Evolutionary conservation across 2,888 invertebrate species (phyloP).

Genomic region (Arrhopalites spinosus): DNA sequence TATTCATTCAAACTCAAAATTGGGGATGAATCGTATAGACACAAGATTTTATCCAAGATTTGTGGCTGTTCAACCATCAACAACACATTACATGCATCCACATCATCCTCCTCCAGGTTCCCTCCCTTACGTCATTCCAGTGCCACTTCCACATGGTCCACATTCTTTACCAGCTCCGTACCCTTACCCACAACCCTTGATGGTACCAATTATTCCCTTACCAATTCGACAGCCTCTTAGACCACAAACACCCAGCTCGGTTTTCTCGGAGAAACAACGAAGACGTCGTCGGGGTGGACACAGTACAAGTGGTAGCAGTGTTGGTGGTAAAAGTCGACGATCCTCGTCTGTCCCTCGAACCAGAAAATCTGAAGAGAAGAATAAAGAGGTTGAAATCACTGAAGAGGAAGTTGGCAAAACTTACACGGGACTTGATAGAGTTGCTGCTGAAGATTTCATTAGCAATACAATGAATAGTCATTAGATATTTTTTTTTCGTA

Average conservation of each 20-base stretch:
- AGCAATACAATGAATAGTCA: conserved; percentile 58
- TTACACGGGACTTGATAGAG: conserved; percentile 60
- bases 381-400: conserved; percentile 56
- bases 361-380: neutral
- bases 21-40: neutral
- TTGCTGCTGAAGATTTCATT: conserved; percentile 61
- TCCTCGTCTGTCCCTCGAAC: neutral
- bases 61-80: neutral
- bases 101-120: neutral
- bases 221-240: conserved; percentile 2
- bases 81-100: neutral
- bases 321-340: neutral
- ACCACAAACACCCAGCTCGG: neutral
- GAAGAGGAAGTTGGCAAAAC: conserved; percentile 59
- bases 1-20: neutral
- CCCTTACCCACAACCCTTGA: conserved; percentile 1
- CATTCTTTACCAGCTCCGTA: neutral
- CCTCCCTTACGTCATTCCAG: neutral
- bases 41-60: conserved; percentile 7
- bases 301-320: neutral
- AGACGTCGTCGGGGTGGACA: neutral
- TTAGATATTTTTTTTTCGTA: conserved; percentile 3
- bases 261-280: neutral
- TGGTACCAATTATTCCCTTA: conserved; percentile 7
- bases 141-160: neutral